Evolutionary conservation across 1,140 invertebrate genomes (phyloP).

Genomic region (Heliconius congener): DNA sequence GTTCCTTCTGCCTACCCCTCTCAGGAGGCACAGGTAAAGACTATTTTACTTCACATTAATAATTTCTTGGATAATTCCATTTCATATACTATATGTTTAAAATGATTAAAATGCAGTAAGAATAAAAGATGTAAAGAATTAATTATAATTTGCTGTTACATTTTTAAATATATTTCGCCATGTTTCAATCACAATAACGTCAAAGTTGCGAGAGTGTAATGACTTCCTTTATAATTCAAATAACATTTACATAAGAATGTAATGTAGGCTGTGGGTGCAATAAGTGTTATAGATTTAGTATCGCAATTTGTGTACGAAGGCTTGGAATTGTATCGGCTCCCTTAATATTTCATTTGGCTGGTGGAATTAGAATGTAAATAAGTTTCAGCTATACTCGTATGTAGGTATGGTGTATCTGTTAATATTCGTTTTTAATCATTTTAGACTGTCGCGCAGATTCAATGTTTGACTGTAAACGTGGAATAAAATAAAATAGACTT

Average conservation of each 20-base stretch:
- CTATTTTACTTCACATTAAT: too few species aligned
- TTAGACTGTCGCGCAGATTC: too few species aligned
- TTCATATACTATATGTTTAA: too few species aligned
- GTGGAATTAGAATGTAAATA: slow-evolving; percentile 7
- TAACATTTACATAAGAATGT: slow-evolving; percentile 25
- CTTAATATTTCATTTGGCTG: slow-evolving; percentile 5
- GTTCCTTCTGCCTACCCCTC: too few species aligned
- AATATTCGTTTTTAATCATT: too few species aligned
- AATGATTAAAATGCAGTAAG: background rate
- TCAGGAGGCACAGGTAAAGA: too few species aligned
- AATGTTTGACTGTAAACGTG: too few species aligned
- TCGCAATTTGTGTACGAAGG: background rate
- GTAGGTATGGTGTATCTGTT: too few species aligned
- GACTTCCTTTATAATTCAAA: slow-evolving; percentile 30
- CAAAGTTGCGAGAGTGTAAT: slow-evolving; percentile 20
- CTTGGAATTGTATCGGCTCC: background rate
- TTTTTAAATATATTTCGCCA: slow-evolving; percentile 12
- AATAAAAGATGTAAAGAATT: background rate
- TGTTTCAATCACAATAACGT: slow-evolving; percentile 23
- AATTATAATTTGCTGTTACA: background rate
- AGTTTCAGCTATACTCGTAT: too few species aligned
- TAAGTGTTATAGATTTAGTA: background rate
- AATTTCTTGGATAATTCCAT: too few species aligned
- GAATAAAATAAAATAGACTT: too few species aligned
- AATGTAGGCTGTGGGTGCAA: slow-evolving; percentile 3